Base-by-base conservation (phyloP, 2,113 vertebrate species). In the Calyptomena viridis region DNA sequence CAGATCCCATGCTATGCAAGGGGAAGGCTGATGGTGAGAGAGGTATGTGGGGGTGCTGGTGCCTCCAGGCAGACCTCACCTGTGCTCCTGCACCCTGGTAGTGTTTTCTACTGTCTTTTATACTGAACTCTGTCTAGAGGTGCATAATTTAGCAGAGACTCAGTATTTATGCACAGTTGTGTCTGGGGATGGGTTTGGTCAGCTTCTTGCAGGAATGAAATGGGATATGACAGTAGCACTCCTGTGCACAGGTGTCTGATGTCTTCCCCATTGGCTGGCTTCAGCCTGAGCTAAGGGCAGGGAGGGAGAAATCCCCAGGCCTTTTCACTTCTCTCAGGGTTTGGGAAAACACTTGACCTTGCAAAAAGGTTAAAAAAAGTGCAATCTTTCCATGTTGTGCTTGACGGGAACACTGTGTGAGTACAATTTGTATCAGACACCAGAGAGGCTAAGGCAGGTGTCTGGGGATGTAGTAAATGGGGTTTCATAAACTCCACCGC, bases 181-280 rank as follows among this genome's bases (percentile, higher is more conserved):
- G 56, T 24, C 73, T 74, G 31, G 14, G 60, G 30, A 19, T 20
- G 49, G 55, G 14, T 90, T 84, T 69, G 74, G 18, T 23, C 20
- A 60, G 4, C 46, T 91, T 16, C 12, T 35, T 23, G 23, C 15
- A 81, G 88, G 63, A 87, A 50, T 5, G 5, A 53, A 49, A 40
- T 2, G 14, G 47, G 44, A 8, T 16, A 14, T 0, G 8, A 66
- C 12, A 6, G 18, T 46, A 53, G 25, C 0, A 5, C 40, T 80
- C 33, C 39, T 59, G 21, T 60, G 33, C 47, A 5, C 1, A 2
- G 58, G 44, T 4, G 0, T 67, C 68, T 22, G 28, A 9, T 35
- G 50, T 39, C 35, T 11, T 74, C 24, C 23, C 10, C 0, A 0
- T 40, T 15, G 30, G 28, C 49, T 18, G 13, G 19, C 37, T 93